These are phyloP conservation scores for Dendronephthya gigantea DNA, from an alignment of 64 coral and sea anemone genomes.

Conservation along the genomic window DNA sequence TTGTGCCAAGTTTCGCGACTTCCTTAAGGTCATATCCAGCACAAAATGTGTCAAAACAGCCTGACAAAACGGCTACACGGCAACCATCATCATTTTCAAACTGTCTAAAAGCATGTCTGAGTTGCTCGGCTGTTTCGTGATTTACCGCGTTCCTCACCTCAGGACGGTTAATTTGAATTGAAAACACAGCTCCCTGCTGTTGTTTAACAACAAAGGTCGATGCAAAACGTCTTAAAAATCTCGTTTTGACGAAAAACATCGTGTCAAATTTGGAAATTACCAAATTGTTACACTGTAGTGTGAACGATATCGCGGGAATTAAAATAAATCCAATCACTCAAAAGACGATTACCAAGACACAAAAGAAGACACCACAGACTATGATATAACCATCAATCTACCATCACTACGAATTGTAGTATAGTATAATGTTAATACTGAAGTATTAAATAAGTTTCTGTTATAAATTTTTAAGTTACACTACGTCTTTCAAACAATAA, in stretches of 20 bases:
- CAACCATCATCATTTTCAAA: conserved; percentile 76
- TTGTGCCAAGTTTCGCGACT: conserved; percentile 37
- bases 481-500: no score
- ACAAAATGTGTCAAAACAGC: conserved; percentile 67
- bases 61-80: conserved; percentile 68
- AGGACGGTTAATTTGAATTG: conserved; percentile 70
- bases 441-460: no score
- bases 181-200: conserved; percentile 58
- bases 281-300: no score
- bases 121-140: conserved; percentile 49
- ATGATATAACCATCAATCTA: no score
- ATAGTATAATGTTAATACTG: no score
- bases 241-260: not conserved
- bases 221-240: no score
- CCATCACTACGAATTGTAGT: no score
- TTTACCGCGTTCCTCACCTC: conserved; percentile 89
- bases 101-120: conserved; percentile 42
- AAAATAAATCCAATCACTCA: not conserved
- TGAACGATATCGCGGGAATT: not conserved
- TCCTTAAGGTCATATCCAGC: conserved; percentile 84
- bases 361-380: no score
- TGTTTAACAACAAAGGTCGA: conserved; percentile 51
- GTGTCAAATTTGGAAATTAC: no score
- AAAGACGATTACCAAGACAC: no score
- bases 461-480: no score